phyloP scores from a whole-genome alignment of 1,140 invertebrate species.

The Sycophaga agraensis region DNA sequence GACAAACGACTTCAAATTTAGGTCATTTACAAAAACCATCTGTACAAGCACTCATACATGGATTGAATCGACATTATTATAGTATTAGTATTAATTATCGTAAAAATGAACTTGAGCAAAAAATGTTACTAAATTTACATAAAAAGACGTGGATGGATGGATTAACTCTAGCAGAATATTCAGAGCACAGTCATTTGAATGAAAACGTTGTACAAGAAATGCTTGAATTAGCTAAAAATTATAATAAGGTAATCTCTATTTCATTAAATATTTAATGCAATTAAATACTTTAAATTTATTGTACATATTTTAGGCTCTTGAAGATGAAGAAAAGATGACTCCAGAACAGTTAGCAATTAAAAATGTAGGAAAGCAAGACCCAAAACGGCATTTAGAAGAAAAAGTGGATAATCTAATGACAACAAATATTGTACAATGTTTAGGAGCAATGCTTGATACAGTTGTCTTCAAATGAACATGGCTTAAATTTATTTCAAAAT shows the following conservation, averaged over 20 bases:
- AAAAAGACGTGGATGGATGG: conserved; percentile 99
- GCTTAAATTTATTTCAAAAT: conserved; percentile 27
- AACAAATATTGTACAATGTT: conserved; percentile 97
- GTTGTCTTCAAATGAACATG: conserved; percentile 86
- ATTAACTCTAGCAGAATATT: conserved; percentile 90
- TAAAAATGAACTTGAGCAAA: conserved; percentile 98
- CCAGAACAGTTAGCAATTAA: conserved; percentile 98
- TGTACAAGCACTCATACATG: conserved; percentile 99
- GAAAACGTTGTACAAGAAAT: conserved; percentile 94
- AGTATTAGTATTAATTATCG: conserved; percentile 99
- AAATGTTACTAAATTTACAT: conserved; percentile 98
- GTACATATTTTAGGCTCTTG: conserved; percentile 70
- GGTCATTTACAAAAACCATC: conserved; percentile 98
- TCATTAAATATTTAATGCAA: not conserved
- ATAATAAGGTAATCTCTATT: conserved; percentile 83
- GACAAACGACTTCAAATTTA: conserved; percentile 98
- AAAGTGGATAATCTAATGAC: conserved; percentile 97
- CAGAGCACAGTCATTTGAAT: conserved; percentile 88
- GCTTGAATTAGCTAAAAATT: conserved; percentile 96
- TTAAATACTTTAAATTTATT: conserved; percentile 9
- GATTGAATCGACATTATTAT: conserved; percentile 98
- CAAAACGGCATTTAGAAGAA: conserved; percentile 99
- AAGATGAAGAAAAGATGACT: conserved; percentile 99
- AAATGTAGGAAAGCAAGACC: conserved; percentile 99
- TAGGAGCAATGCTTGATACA: conserved; percentile 98